phyloP scores from a whole-genome alignment of 2,113 vertebrate species.

The Melanerpes aurifrons region DNA sequence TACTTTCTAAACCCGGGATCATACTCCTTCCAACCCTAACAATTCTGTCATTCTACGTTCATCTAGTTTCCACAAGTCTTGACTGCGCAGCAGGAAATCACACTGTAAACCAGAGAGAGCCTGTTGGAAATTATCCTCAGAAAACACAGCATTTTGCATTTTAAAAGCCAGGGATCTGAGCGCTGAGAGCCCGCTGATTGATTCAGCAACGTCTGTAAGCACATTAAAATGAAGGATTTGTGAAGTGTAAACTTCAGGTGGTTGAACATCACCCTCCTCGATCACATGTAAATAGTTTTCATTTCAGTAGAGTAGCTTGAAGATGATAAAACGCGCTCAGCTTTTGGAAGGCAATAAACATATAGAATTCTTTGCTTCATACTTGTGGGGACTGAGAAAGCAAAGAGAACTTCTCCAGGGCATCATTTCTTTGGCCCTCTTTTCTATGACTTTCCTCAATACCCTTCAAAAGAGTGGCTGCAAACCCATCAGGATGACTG shows the following conservation, averaged over 20 bases:
- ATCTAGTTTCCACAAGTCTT: background rate
- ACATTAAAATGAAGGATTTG: background rate
- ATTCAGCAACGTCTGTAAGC: background rate
- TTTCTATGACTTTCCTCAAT: background rate
- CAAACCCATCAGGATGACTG: background rate
- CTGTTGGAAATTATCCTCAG: background rate
- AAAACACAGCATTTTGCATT: background rate
- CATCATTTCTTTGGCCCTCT: background rate
- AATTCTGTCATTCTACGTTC: background rate
- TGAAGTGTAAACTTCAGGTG: background rate
- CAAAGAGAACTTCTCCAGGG: background rate
- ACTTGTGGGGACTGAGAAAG: background rate
- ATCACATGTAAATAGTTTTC: background rate
- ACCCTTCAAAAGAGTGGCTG: background rate
- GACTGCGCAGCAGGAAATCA: background rate
- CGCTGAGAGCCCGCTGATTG: background rate
- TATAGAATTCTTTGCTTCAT: fast-evolving
- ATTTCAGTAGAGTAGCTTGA: background rate
- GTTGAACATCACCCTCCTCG: background rate
- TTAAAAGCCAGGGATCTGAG: background rate
- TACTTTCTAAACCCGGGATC: background rate
- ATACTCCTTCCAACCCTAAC: background rate
- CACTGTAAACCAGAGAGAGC: background rate
- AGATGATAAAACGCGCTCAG: background rate
- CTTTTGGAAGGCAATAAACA: background rate